Evolutionary conservation across 2,113 vertebrate genomes (phyloP).

Genomic region (Cochlearius cochlearius): DNA sequence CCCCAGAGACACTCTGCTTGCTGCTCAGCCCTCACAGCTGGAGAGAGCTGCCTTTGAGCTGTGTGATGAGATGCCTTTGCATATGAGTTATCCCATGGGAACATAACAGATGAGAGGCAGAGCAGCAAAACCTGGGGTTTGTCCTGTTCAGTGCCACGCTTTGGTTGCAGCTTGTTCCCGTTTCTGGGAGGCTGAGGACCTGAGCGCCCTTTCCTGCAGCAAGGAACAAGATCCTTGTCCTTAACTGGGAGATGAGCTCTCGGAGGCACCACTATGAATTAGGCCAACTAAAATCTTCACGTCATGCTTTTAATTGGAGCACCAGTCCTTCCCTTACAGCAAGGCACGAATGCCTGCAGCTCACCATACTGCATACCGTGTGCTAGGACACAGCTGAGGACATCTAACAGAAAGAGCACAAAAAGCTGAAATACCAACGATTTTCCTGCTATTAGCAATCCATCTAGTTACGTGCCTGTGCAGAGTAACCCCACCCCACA

Average conservation of each 20-base stretch:
- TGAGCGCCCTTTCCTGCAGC: background rate
- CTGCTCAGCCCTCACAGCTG: background rate
- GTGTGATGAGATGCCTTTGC: background rate
- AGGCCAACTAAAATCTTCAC: background rate
- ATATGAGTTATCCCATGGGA: background rate
- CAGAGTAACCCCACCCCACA: background rate
- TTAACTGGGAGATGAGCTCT: background rate
- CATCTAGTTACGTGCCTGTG: accelerated
- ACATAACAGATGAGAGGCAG: background rate
- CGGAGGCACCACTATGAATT: background rate
- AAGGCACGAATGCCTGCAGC: background rate
- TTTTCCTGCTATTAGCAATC: background rate
- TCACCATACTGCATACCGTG: accelerated
- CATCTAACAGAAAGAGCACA: background rate
- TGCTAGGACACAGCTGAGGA: background rate
- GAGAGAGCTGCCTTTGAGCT: background rate
- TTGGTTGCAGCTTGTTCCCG: background rate
- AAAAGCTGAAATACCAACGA: background rate
- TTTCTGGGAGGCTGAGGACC: background rate
- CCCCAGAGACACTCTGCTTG: accelerated
- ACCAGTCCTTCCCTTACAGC: background rate
- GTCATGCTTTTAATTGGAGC: background rate
- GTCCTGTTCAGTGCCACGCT: background rate
- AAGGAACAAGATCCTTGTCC: background rate
- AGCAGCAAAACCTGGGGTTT: background rate